Conservation (phyloP, 2,113 vertebrate species). For the Rhinoderma darwinii region DNA sequence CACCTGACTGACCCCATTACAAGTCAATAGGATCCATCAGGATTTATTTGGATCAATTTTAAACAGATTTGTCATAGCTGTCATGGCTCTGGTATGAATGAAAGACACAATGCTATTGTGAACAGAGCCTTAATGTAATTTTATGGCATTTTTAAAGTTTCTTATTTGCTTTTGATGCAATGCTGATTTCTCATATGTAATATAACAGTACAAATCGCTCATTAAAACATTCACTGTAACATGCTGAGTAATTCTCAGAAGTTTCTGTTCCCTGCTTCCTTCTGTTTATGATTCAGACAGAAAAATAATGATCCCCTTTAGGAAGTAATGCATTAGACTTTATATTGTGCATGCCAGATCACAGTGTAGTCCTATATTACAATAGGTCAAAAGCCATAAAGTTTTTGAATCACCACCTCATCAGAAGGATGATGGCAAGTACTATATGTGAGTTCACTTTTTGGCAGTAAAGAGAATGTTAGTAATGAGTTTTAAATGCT, state of each 20-base stretch:
- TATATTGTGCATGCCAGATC: conserved; percentile 29
- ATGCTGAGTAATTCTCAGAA: conserved; percentile 32
- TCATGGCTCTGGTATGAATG: too few relatives aligned
- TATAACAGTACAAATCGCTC: background rate
- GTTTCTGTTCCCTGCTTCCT: conserved; percentile 41
- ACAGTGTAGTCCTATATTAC: conserved; percentile 12
- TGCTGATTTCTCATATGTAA: background rate
- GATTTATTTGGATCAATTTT: too few relatives aligned
- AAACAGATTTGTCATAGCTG: too few relatives aligned
- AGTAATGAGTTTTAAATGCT: conserved; percentile 23
- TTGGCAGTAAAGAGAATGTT: conserved; percentile 2
- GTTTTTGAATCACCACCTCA: conserved; percentile 21
- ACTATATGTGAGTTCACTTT: background rate
- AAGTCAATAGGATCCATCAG: too few relatives aligned
- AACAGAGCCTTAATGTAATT: too few relatives aligned
- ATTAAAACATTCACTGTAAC: background rate
- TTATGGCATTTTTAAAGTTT: background rate
- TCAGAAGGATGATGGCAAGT: conserved; percentile 1
- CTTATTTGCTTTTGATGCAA: background rate
- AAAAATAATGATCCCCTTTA: conserved; percentile 42
- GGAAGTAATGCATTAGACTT: conserved; percentile 51
- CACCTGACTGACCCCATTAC: too few relatives aligned
- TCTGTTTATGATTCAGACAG: conserved; percentile 37
- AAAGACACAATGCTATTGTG: too few relatives aligned
- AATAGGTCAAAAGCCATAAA: conserved; percentile 18